phyloP scores from a whole-genome alignment of 2,888 invertebrate genomes.

The Limnephilus lunatus region DNA sequence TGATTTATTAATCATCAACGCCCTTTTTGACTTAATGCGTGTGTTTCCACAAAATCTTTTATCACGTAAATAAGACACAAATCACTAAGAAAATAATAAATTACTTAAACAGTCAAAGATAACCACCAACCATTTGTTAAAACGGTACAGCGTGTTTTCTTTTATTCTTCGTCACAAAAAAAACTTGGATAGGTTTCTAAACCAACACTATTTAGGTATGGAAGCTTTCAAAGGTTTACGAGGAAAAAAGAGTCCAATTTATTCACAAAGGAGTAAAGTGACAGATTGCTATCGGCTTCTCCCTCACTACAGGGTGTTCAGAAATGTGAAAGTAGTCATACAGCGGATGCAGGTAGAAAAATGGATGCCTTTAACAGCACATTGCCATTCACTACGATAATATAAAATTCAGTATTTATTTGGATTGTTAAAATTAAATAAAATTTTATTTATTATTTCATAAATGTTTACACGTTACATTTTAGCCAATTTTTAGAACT shows the following conservation, averaged over 20 bases:
- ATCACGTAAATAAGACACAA: too few relatives aligned
- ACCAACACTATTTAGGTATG: background rate
- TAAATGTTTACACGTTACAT: too few relatives aligned
- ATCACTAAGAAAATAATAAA: background rate
- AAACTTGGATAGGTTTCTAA: too few relatives aligned
- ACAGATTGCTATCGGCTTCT: conserved; percentile 44
- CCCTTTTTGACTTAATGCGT: too few relatives aligned
- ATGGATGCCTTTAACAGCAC: background rate
- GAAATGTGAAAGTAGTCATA: background rate
- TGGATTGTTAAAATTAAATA: too few relatives aligned
- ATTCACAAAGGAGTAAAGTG: conserved; percentile 46
- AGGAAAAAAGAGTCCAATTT: conserved; percentile 36
- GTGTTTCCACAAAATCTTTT: too few relatives aligned
- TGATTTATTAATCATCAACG: too few relatives aligned
- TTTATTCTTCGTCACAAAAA: background rate
- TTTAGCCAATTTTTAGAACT: too few relatives aligned
- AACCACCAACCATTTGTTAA: background rate
- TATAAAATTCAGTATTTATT: too few relatives aligned
- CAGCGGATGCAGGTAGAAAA: background rate
- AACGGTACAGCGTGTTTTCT: background rate
- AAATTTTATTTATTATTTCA: too few relatives aligned
- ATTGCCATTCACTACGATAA: background rate
- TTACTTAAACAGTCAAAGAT: background rate
- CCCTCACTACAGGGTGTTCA: conserved; percentile 27
- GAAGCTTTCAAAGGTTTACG: background rate